These are phyloP conservation scores for Clupea harengus DNA, from an alignment of 2,113 vertebrate genomes.

Conservation along the genomic window DNA sequence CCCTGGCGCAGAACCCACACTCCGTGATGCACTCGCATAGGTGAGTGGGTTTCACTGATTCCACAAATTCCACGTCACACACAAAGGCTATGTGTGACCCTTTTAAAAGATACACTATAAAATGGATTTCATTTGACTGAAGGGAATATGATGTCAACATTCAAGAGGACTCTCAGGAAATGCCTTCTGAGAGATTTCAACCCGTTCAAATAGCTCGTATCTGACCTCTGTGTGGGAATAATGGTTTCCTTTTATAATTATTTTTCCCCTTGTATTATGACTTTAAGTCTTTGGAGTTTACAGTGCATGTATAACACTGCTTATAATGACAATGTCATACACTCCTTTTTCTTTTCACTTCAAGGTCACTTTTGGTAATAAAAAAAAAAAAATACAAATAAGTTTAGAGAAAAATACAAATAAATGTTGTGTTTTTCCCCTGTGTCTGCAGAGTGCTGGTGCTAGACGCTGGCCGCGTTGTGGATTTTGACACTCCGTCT, in stretches of 20 bases:
- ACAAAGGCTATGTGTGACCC: not conserved
- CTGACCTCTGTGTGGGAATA: too few species aligned
- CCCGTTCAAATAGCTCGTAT: not conserved
- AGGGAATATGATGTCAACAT: not conserved
- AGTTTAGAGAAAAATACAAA: not conserved
- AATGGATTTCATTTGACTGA: not conserved
- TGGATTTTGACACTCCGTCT: constrained; percentile 60
- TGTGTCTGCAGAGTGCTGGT: constrained; percentile 63
- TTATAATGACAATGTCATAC: not conserved
- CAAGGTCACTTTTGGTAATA: too few species aligned
- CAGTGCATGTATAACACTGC: too few species aligned
- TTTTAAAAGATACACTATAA: not conserved
- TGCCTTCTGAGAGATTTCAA: not conserved
- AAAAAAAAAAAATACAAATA: too few species aligned
- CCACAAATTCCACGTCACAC: not conserved
- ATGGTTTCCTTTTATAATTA: too few species aligned
- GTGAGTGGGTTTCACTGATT: constrained; percentile 33
- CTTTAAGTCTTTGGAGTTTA: too few species aligned
- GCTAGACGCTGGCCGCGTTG: constrained; percentile 61
- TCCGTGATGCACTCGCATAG: constrained; percentile 62
- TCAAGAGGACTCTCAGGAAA: not conserved
- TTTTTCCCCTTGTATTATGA: too few species aligned
- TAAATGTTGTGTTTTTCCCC: not conserved
- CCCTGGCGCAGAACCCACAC: constrained; percentile 58
- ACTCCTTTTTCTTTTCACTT: too few species aligned